These are phyloP conservation scores for Liasis olivaceus DNA, from an alignment of 2,797 vertebrate genomes.

Conservation along the genomic window DNA sequence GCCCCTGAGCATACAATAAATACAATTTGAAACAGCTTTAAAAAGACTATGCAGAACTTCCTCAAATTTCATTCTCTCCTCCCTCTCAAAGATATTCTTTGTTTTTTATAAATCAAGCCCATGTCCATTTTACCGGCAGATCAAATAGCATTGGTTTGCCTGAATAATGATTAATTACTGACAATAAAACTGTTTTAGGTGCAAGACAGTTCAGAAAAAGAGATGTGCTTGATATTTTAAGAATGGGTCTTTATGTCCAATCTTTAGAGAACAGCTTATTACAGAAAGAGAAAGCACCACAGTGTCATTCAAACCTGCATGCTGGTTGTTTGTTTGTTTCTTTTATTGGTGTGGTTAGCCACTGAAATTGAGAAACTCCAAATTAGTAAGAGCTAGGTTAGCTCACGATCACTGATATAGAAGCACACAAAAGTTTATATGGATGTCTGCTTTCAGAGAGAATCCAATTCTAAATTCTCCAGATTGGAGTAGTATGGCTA, in stretches of 20 bases:
- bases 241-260: background rate
- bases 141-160: background rate
- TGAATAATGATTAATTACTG: slow-evolving; percentile 18
- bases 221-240: background rate
- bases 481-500: background rate
- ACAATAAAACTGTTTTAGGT: background rate
- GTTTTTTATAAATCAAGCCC: background rate
- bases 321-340: background rate
- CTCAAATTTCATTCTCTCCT: background rate
- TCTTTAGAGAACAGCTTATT: background rate
- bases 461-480: background rate
- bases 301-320: fast-evolving
- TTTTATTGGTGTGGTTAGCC: background rate
- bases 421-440: background rate
- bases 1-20: background rate
- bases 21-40: background rate
- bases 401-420: fast-evolving
- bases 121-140: background rate
- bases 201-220: background rate
- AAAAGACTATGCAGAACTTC: background rate
- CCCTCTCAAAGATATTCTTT: background rate
- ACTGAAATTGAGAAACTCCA: background rate
- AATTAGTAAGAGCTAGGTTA: background rate
- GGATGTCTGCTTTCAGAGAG: background rate
- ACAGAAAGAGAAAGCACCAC: fast-evolving